Conservation (phyloP, 2,888 invertebrate species). For the Malthinus seriepunctatus region DNA sequence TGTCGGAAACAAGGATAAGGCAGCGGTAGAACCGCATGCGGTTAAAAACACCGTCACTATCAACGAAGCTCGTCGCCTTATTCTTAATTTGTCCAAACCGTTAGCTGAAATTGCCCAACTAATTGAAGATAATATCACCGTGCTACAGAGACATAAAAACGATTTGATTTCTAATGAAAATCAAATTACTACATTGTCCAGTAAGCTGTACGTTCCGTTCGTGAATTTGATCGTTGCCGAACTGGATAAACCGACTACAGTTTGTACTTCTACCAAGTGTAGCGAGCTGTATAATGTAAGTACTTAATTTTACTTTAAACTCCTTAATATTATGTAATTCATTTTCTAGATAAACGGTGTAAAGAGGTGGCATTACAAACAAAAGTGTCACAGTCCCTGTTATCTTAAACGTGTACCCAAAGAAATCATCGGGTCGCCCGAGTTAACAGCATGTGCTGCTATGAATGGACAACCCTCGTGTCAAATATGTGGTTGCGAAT, state of each 20-base stretch:
- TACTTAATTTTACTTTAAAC: neutral
- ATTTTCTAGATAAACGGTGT: constrained; percentile 38
- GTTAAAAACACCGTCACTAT: constrained; percentile 45
- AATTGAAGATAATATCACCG: constrained; percentile 44
- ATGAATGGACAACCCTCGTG: constrained; percentile 37
- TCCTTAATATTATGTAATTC: constrained; percentile 1
- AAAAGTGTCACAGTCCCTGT: constrained; percentile 46
- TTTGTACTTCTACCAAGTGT: constrained; percentile 42
- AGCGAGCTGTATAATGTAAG: constrained; percentile 30
- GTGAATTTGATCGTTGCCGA: constrained; percentile 39
- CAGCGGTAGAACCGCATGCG: constrained; percentile 41
- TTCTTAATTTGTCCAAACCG: constrained; percentile 45
- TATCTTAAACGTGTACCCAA: constrained; percentile 41
- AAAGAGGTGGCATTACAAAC: constrained; percentile 43
- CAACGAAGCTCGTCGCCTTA: constrained; percentile 46
- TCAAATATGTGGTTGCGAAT: constrained; percentile 40
- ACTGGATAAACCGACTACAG: constrained; percentile 43
- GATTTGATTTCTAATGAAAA: constrained; percentile 35
- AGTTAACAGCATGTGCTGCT: constrained; percentile 40
- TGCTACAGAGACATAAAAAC: constrained; percentile 39
- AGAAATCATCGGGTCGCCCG: constrained; percentile 43
- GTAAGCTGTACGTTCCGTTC: constrained; percentile 43
- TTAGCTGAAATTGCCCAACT: constrained; percentile 47
- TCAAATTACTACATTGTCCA: constrained; percentile 40
- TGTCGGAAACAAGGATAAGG: constrained; percentile 24